These are phyloP conservation scores for Halcyon senegalensis DNA, from an alignment of 2,113 vertebrate genomes.

Conservation along the genomic window DNA sequence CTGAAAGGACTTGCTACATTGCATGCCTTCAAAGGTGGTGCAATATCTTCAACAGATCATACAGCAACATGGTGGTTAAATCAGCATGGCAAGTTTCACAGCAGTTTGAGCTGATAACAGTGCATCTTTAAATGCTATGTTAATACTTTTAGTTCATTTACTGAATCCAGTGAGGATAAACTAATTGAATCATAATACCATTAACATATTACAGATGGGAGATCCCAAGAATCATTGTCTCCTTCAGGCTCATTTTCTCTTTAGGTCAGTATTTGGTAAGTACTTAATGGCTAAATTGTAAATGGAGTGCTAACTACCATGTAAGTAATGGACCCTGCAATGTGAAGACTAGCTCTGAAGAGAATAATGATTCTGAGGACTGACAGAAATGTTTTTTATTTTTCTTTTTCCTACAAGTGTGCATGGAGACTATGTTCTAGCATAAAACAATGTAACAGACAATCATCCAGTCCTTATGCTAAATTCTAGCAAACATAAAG, in stretches of 20 bases:
- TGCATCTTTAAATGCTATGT: background rate
- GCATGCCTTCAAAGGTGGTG: background rate
- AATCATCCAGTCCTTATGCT: background rate
- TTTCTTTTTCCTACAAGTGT: background rate
- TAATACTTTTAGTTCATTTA: background rate
- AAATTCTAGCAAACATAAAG: background rate
- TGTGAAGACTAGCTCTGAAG: background rate
- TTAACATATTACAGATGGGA: background rate
- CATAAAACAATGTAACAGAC: background rate
- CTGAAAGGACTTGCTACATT: background rate
- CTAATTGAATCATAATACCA: background rate
- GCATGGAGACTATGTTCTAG: background rate
- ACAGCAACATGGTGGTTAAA: background rate
- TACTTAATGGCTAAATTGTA: background rate
- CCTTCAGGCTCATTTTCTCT: background rate
- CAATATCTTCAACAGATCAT: background rate
- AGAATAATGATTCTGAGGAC: background rate
- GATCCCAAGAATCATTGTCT: background rate
- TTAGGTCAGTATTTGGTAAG: background rate
- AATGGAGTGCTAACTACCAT: background rate
- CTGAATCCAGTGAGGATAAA: background rate
- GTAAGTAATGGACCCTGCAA: background rate
- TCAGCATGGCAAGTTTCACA: conserved; percentile 12
- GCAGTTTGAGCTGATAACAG: background rate
- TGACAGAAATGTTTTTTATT: background rate